Evolutionary conservation across 2,113 vertebrate species (phyloP), one percentile per base, ranked within the genome.

Genomic region (Nipponia nippon): DNA sequence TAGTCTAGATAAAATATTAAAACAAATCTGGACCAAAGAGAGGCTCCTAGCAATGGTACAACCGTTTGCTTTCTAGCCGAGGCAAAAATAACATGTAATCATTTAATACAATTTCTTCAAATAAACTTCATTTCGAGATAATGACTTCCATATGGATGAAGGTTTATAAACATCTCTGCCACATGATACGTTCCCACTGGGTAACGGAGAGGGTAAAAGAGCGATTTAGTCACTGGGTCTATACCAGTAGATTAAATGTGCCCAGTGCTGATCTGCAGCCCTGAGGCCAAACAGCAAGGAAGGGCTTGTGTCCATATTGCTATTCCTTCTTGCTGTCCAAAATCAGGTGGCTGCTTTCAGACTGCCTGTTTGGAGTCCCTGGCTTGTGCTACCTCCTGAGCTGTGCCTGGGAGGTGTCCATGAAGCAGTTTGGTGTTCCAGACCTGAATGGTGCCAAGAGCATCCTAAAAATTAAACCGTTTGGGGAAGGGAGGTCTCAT

Each of bases 51-150:
- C 75, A 62, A 58, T 46, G 58, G 47, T 76, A 83, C 82, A 84
- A 95, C 50, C 94, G 67, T 96, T 88, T 91, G 70, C 89, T 91
- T 93, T 93, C 87, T 89, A 65, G 50, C 69, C 0, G 6, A 93
- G 80, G 95, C 87, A 97, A 94, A 95, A 97, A 96, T 83, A 96
- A 91, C 90, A 89, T 95, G 62, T 84, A 86, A 94, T 96, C 70
- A 88, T 96, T 96, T 96, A 92, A 94, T 96, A 90, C 81, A 47
- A 91, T 93, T 95, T 72, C 91, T 97, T 93, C 95, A 97, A 95
- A 95, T 96, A 97, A 97, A 96, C 94, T 96, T 87, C 44, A 78
- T 89, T 97, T 95, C 47, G 65, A 87, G 72, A 86, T 96, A 96
- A 96, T 90, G 90, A 58, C 79, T 95, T 97, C 96, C 93, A 97